These are phyloP conservation scores for Plebejus melissa DNA, from an alignment of 2,888 invertebrate genomes.

Conservation along the genomic window DNA sequence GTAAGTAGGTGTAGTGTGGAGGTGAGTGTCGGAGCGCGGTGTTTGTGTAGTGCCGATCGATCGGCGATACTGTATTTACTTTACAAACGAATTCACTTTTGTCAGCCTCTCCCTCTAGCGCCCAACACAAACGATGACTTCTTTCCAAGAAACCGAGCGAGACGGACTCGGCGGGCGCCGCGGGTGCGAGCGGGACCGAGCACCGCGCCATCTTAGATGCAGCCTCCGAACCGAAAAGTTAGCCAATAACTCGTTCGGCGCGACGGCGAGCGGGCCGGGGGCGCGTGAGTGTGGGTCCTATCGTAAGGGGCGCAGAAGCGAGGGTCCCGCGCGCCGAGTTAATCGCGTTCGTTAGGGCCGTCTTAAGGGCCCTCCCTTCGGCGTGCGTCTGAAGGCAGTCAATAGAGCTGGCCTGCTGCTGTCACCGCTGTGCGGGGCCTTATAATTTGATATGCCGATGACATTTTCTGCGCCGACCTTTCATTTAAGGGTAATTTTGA, in stretches of 20 bases:
- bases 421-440: constrained; percentile 30
- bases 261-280: constrained; percentile 36
- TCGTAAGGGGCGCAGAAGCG: constrained; percentile 34
- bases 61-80: constrained; percentile 63
- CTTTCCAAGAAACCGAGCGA: constrained; percentile 65
- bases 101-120: constrained; percentile 48
- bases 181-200: constrained; percentile 5
- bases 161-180: neutral
- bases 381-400: constrained; percentile 53
- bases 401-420: constrained; percentile 32
- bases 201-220: constrained; percentile 66
- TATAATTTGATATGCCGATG: constrained; percentile 30
- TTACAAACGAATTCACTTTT: constrained; percentile 45
- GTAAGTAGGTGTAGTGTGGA: neutral
- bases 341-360: constrained; percentile 57
- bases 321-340: constrained; percentile 49
- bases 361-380: constrained; percentile 52
- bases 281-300: constrained; percentile 46
- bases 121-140: constrained; percentile 63
- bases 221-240: constrained; percentile 72
- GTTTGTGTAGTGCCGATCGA: constrained; percentile 47
- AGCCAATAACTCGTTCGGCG: constrained; percentile 65
- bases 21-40: neutral
- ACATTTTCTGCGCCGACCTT: constrained; percentile 9
- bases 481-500: constrained; percentile 11